Evolutionary conservation across 2,797 vertebrate genomes (phyloP), one percentile per base, ranked within the genome.

Genomic region (Dendrocincla fuliginosa): DNA sequence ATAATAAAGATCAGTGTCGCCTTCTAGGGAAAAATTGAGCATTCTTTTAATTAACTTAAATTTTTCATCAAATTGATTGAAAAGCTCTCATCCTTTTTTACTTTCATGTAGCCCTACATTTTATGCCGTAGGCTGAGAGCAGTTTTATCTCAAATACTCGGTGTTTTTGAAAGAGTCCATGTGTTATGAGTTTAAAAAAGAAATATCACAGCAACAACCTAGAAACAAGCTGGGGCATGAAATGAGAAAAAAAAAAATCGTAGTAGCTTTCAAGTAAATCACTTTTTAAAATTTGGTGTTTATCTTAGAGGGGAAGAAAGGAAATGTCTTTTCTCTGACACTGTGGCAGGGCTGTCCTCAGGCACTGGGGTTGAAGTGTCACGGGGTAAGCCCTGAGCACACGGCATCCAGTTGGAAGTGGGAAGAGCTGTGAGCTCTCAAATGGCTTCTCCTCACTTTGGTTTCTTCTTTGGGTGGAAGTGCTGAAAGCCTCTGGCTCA

Each of bases 11-110:
- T 98, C 98, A 98, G 97, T 91, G 96, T 96, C 63, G 82, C 98
- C 98, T 98, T 98, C 97, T 97, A 98, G 97, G 98, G 97, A 97
- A 97, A 97, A 96, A 97, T 76, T 93, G 90, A 97, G 97, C 95
- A 97, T 98, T 98, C 97, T 98, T 98, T 98, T 98, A 98, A 98
- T 98, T 98, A 98, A 98, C 97, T 98, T 98, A 98, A 97, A 96
- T 95, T 98, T 98, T 98, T 98, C 96, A 98, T 98, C 97, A 97
- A 97, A 97, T 98, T 98, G 97, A 98, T 98, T 98, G 98, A 98
- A 98, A 98, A 97, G 93, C 97, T 98, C 97, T 98, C 97, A 97
- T 98, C 96, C 96, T 95, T 96, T 96, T 90, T 82, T 83, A 91
- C 95, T 97, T 98, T 98, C 97, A 98, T 98, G 97, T 97, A 95